Evolutionary conservation across 2,888 invertebrate genomes (phyloP).

Genomic region (Sesia apiformis): DNA sequence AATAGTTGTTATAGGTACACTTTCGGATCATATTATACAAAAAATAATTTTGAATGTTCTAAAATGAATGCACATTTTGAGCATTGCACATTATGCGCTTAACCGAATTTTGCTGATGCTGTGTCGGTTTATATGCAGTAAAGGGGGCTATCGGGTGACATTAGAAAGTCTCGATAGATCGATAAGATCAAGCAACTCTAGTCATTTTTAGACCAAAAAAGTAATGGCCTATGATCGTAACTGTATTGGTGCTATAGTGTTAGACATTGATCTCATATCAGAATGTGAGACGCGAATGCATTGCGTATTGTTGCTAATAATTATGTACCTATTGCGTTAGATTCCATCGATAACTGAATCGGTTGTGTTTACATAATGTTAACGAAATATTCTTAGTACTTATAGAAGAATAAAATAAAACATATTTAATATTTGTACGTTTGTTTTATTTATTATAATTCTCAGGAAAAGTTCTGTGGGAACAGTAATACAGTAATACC

Average conservation of each 20-base stretch:
- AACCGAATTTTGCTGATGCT: too few relatives aligned
- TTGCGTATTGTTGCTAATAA: slow-evolving; percentile 36
- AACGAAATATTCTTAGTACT: slow-evolving; percentile 61
- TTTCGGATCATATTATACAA: too few relatives aligned
- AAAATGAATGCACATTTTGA: too few relatives aligned
- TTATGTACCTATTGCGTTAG: slow-evolving; percentile 27
- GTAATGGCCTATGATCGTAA: slow-evolving; percentile 67
- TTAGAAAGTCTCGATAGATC: too few relatives aligned
- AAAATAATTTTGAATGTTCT: too few relatives aligned
- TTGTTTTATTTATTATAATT: too few relatives aligned
- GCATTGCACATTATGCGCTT: too few relatives aligned
- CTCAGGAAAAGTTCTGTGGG: too few relatives aligned
- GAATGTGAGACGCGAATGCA: slow-evolving; percentile 44
- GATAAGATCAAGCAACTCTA: neutral
- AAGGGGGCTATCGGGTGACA: too few relatives aligned
- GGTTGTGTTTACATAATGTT: slow-evolving; percentile 68
- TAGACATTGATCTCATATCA: slow-evolving; percentile 71
- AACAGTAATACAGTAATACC: too few relatives aligned
- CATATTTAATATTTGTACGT: slow-evolving; percentile 16
- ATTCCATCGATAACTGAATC: slow-evolving; percentile 45
- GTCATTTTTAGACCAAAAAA: slow-evolving; percentile 57
- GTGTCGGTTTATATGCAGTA: too few relatives aligned
- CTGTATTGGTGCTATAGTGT: slow-evolving; percentile 70
- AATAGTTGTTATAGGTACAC: too few relatives aligned
- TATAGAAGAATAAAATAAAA: slow-evolving; percentile 60